These are phyloP conservation scores for Oopsacas minuta DNA, from an alignment of 37 sponge, comb jelly and placozoan genomes.

Conservation along the genomic window DNA sequence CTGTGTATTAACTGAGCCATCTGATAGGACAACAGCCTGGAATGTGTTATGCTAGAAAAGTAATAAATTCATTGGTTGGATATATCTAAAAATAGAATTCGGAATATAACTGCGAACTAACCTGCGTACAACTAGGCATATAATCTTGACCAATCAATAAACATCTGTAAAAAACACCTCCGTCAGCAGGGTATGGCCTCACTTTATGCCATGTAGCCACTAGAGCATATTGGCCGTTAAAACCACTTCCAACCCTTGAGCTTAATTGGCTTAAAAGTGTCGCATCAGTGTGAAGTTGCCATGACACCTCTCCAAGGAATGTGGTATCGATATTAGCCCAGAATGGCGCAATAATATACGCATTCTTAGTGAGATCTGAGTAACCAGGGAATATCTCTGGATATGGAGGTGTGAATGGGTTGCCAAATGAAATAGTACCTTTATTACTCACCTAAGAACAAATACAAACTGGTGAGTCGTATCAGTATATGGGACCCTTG, in stretches of 20 bases:
- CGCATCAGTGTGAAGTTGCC: slow-evolving; percentile 14
- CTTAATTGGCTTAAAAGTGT: neutral
- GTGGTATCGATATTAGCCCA: slow-evolving; percentile 14
- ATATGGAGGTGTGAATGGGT: neutral
- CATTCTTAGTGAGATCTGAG: neutral
- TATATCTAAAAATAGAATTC: too few species aligned
- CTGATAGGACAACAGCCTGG: slow-evolving; percentile 14
- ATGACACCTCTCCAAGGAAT: slow-evolving; percentile 17
- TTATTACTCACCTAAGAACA: neutral
- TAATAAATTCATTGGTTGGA: neutral
- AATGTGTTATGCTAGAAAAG: slow-evolving; percentile 4
- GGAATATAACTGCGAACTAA: too few species aligned
- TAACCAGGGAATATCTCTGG: slow-evolving; percentile 9
- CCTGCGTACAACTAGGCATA: slow-evolving; percentile 5
- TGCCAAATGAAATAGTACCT: neutral
- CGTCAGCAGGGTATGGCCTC: neutral
- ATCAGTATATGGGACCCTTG: too few species aligned
- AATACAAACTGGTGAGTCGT: too few species aligned
- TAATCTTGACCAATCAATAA: neutral
- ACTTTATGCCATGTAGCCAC: slow-evolving; percentile 8
- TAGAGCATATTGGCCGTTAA: neutral
- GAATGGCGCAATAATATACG: slow-evolving; percentile 8
- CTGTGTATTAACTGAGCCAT: neutral
- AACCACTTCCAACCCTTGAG: neutral
- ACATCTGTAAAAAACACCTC: neutral